Evolutionary conservation across 1,140 invertebrate genomes (phyloP).

Genomic region (Ceratina calcarata): DNA sequence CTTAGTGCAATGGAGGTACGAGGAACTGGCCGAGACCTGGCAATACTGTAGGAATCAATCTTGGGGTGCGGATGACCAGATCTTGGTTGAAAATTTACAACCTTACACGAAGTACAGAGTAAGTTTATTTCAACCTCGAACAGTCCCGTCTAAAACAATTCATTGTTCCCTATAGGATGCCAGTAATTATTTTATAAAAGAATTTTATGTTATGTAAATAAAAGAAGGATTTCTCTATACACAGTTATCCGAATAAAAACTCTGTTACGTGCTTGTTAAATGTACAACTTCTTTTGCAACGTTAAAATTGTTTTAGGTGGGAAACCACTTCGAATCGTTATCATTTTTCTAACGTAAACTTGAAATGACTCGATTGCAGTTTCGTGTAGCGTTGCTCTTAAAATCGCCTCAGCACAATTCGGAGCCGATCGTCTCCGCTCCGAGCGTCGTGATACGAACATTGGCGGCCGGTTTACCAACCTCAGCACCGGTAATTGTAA

Average conservation of each 20-base stretch:
- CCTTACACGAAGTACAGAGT: conserved; percentile 95
- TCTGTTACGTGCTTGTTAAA: no score
- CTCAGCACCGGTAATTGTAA: conserved; percentile 87
- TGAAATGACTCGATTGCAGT: conserved; percentile 81
- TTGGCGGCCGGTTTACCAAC: conserved; percentile 86
- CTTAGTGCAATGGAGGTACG: conserved; percentile 88
- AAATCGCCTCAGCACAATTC: conserved; percentile 82
- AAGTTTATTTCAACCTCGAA: conserved; percentile 61
- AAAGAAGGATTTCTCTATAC: background rate
- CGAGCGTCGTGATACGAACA: conserved; percentile 91
- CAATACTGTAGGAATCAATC: conserved; percentile 87
- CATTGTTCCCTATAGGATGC: no score
- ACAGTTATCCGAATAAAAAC: no score
- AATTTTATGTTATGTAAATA: background rate
- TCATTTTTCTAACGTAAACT: background rate
- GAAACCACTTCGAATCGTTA: background rate
- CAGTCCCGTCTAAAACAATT: no score
- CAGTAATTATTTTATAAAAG: background rate
- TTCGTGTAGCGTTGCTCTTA: conserved; percentile 88
- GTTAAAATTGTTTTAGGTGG: no score
- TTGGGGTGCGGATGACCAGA: conserved; percentile 84
- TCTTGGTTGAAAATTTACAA: conserved; percentile 87
- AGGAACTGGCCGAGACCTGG: conserved; percentile 86
- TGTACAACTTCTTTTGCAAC: no score
- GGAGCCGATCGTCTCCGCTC: conserved; percentile 88